Conservation (phyloP, 1,140 invertebrate genomes). For the Drosophila sp. region DNA sequence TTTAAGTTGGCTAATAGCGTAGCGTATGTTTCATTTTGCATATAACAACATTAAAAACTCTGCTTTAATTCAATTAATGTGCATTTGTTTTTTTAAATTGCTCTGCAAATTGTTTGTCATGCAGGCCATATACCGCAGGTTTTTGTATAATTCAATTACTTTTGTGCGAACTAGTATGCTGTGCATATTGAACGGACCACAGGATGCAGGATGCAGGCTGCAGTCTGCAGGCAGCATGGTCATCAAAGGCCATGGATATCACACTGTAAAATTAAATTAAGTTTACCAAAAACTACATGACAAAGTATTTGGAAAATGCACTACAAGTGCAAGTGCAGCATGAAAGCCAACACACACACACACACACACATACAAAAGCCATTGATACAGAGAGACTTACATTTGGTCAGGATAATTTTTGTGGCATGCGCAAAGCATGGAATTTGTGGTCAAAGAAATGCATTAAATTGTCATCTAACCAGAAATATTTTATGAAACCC, state of each 20-base stretch:
- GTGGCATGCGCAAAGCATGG: no score
- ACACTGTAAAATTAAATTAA: conserved; percentile 40
- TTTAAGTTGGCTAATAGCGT: conserved; percentile 2
- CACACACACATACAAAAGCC: no score
- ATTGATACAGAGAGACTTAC: not conserved
- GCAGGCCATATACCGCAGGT: conserved; percentile 21
- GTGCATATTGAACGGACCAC: conserved; percentile 7
- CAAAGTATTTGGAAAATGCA: conserved; percentile 9
- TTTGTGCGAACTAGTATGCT: conserved; percentile 48
- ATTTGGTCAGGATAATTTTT: not conserved
- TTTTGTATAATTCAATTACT: conserved; percentile 71
- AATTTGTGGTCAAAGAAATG: no score
- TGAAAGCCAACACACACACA: not conserved
- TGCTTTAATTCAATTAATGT: conserved; percentile 70
- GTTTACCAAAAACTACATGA: not conserved
- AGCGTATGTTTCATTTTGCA: conserved; percentile 34
- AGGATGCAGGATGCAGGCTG: not conserved
- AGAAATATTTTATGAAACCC: no score
- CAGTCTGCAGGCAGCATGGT: not conserved
- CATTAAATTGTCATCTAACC: no score
- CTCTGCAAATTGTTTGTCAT: conserved; percentile 57
- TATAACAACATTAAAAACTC: conserved; percentile 55
- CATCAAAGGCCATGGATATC: not conserved
- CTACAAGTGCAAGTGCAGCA: not conserved
- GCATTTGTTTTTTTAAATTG: conserved; percentile 70